Conservation (phyloP, 2,888 invertebrate genomes). For the Keiferia lycopersicella region DNA sequence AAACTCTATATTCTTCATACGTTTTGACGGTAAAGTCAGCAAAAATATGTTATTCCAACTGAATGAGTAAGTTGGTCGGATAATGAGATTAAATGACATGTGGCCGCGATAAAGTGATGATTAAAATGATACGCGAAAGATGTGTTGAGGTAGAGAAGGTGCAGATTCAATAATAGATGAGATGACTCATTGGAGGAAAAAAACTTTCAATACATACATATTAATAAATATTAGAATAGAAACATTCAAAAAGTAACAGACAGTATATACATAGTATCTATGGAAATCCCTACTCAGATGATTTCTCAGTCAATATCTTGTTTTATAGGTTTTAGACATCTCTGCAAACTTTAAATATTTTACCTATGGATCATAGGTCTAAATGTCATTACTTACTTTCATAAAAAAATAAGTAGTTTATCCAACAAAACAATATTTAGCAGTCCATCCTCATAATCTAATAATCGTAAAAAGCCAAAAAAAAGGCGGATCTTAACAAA, state of each 20-base stretch:
- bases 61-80: not conserved
- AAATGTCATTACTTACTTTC: not conserved
- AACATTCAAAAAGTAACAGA: too few relatives aligned
- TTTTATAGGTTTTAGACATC: too few relatives aligned
- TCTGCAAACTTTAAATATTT: not conserved
- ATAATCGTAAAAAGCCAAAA: conserved; percentile 71
- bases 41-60: not conserved
- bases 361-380: not conserved
- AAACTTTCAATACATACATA: not conserved
- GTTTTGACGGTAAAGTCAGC: too few relatives aligned
- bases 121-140: conserved; percentile 15
- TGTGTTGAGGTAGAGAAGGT: conserved; percentile 6
- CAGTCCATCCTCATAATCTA: conserved; percentile 74
- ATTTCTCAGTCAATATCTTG: too few relatives aligned
- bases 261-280: too few relatives aligned
- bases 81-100: conserved; percentile 16
- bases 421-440: conserved; percentile 46
- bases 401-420: not conserved
- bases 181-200: not conserved
- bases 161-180: not conserved
- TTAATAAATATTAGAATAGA: too few relatives aligned
- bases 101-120: conserved; percentile 8
- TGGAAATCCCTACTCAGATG: too few relatives aligned
- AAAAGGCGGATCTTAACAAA: conserved; percentile 62
- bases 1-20: not conserved